Percentiles rank a stretch among this genome's conserved stretches.
phyloP scores from a whole-genome alignment of 1,140 invertebrate species.

The Hermetia illucens region DNA sequence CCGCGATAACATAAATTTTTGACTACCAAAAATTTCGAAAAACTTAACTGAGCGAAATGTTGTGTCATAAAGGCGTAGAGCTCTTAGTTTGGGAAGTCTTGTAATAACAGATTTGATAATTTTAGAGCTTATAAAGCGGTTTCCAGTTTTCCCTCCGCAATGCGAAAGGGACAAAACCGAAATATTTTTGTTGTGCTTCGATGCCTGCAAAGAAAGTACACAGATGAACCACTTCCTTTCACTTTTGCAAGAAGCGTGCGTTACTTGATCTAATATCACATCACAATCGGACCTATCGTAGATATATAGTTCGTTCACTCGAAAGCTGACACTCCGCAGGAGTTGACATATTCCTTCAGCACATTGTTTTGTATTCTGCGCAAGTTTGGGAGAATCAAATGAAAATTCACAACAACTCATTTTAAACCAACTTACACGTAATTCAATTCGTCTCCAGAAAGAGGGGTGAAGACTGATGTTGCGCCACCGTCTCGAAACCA shows the following conservation, averaged over 20 bases:
- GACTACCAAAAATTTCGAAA: constrained; percentile 1
- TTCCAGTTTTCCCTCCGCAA: background rate
- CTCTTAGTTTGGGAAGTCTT: background rate
- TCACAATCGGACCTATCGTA: background rate
- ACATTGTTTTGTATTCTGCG: background rate
- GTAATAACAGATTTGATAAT: background rate
- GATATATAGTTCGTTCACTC: background rate
- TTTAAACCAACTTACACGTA: constrained; percentile 1
- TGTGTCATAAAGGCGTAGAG: background rate
- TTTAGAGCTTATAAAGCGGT: background rate
- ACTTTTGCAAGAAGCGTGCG: background rate
- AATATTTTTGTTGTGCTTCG: background rate
- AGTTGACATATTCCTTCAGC: background rate
- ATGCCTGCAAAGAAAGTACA: background rate
- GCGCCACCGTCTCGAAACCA: background rate
- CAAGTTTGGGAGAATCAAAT: background rate
- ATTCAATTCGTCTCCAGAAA: background rate
- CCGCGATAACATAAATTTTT: background rate
- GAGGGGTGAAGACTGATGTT: background rate
- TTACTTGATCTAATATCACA: background rate
- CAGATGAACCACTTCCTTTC: background rate
- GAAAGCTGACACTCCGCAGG: background rate
- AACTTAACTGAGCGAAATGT: background rate
- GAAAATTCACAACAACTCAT: background rate
- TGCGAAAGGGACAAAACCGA: background rate